Evolutionary conservation across 1,140 invertebrate species (phyloP), one percentile per base, ranked within the genome.

Genomic region (Whitmania pigra): DNA sequence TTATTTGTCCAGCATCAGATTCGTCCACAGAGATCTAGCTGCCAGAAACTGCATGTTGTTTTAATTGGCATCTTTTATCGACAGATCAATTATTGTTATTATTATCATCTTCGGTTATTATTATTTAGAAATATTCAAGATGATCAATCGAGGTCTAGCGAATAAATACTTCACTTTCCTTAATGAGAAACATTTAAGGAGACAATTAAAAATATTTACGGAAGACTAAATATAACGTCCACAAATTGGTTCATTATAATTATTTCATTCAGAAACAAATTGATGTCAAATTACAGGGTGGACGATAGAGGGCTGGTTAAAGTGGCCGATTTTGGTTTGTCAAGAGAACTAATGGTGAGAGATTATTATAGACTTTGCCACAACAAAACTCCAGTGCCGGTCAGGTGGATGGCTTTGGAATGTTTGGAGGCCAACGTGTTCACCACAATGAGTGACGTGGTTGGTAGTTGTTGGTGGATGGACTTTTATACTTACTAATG

Each of bases 391-490:
- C 94, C 95, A 90, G 79, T 97, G 54, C 92, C 92, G 0, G 84
- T 94, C 0, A 90, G 94, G 78, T 95, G 92, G 92, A 93, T 94
- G 90, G 88, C 91, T 0, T 91, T 91, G 17, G 92, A 94, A 82
- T 74, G 73, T 25, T 71, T 74, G 18, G 71, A 72, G 40, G 66
- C 43, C 13, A 72, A 72, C n/a, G 63, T 74, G 3, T 74, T 74
- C 73, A 74, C 73, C 55, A 67, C 73, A 15, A 74, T 72, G 71
- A 74, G 73, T 53, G 73, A 74, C 66, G 71, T 74, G 20, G 72
- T 73, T 53, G 18, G 72, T 73, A 22, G 11, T 40, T 29, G 67
- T 43, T 22, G 1, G 3, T 36, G 27, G 11, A 31, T n/a, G 11
- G 25, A 40, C 36, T 9, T 43, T n/a, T 43, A 3, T 68, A 20